Percentiles rank a stretch among this genome's conserved stretches.
Conservation (phyloP, 2,113 vertebrate genomes). For the Machaerirhynchus nigripectus region DNA sequence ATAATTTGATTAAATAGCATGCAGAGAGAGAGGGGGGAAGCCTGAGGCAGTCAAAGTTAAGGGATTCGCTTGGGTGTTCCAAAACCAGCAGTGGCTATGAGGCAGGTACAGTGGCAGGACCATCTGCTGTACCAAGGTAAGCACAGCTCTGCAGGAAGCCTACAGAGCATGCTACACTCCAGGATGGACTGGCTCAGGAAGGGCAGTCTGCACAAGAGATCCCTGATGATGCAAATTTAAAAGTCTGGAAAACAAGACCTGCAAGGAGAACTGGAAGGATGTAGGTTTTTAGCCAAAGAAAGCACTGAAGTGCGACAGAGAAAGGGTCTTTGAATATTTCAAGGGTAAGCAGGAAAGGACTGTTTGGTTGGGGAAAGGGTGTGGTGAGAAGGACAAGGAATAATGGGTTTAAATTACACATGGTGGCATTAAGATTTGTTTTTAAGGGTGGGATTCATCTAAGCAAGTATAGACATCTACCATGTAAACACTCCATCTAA, state of each 20-base stretch:
- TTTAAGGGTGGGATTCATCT: not conserved
- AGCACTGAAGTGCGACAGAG: not conserved
- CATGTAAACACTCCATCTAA: not conserved
- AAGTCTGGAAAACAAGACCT: not conserved
- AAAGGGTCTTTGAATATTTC: not conserved
- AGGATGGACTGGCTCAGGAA: not conserved
- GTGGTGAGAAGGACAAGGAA: not conserved
- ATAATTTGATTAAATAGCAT: not conserved
- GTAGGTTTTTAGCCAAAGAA: not conserved
- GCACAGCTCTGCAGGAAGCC: not conserved
- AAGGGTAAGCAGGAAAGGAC: not conserved
- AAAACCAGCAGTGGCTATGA: not conserved
- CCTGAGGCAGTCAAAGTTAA: not conserved
- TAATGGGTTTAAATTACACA: not conserved
- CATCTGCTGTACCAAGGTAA: not conserved
- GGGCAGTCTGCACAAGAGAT: not conserved
- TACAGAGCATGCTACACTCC: not conserved
- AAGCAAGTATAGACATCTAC: not conserved
- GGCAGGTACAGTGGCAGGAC: not conserved
- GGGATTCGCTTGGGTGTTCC: not conserved
- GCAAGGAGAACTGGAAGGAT: not conserved
- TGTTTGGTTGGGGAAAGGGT: not conserved
- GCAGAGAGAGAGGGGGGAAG: rapidly evolving
- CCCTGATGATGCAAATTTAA: not conserved
- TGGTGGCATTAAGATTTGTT: not conserved